Conservation (phyloP, 2,888 invertebrate species). For the Drosophila rubida region DNA sequence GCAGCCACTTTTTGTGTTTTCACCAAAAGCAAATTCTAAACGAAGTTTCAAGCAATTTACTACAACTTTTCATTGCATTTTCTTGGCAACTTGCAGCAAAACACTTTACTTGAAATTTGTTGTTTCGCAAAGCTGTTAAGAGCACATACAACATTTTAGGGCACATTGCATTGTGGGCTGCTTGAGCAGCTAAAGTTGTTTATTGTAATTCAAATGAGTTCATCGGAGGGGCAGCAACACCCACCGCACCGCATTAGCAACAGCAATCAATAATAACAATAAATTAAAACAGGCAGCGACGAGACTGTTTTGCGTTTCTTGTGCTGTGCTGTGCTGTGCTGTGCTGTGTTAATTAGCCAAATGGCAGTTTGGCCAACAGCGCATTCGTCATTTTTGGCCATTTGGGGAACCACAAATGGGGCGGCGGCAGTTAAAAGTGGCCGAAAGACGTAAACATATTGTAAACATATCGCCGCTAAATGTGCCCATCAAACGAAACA, state of each 20-base stretch:
- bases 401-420: constrained; percentile 20
- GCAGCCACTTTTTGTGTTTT: constrained; percentile 42
- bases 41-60: no score
- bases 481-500: constrained; percentile 29
- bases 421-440: constrained; percentile 17
- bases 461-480: constrained; percentile 31
- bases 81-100: no score
- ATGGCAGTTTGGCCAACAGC: constrained; percentile 50
- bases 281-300: constrained; percentile 35
- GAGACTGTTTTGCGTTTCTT: constrained; percentile 16
- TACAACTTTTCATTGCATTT: no score
- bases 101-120: no score
- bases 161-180: no score
- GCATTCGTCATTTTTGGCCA: constrained; percentile 25
- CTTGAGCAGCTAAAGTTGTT: constrained; percentile 16
- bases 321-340: constrained; percentile 11
- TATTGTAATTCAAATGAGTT: constrained; percentile 56
- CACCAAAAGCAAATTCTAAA: no score
- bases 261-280: constrained; percentile 51
- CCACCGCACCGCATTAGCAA: constrained; percentile 12
- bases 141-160: no score
- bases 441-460: constrained; percentile 29
- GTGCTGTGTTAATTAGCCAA: constrained; percentile 62
- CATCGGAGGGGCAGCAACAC: constrained; percentile 30
- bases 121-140: no score